phyloP scores from a whole-genome alignment of 2,888 invertebrate genomes.

The Punctoribates punctum region DNA sequence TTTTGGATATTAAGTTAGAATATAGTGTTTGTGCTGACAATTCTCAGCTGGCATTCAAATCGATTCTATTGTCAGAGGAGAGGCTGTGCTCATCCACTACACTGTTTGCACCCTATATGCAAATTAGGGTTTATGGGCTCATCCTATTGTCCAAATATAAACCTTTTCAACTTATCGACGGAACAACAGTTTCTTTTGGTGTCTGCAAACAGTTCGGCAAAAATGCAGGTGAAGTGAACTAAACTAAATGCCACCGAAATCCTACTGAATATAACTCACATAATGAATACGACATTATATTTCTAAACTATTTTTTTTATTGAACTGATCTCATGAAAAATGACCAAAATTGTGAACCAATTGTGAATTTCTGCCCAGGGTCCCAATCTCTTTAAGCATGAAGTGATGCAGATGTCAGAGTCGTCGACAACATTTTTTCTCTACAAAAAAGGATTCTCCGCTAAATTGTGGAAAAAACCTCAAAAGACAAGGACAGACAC shows the following conservation, averaged over 20 bases:
- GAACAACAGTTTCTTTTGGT: slow-evolving; percentile 22
- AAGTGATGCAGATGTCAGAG: slow-evolving; percentile 13
- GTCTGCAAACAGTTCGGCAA: neutral
- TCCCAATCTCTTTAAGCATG: slow-evolving; percentile 32
- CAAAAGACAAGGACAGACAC: neutral
- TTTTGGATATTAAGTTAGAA: slow-evolving; percentile 3
- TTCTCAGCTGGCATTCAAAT: slow-evolving; percentile 23
- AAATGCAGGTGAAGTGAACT: slow-evolving; percentile 31
- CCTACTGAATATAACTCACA: slow-evolving; percentile 10
- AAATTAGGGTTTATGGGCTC: slow-evolving; percentile 34
- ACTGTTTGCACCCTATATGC: slow-evolving; percentile 29
- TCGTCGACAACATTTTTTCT: neutral
- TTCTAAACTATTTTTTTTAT: neutral
- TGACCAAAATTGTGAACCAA: slow-evolving; percentile 18
- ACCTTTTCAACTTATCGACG: slow-evolving; percentile 32
- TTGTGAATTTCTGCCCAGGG: neutral
- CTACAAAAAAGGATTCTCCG: neutral
- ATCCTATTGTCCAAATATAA: slow-evolving; percentile 28
- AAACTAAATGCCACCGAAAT: neutral
- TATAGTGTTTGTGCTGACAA: neutral
- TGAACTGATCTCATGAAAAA: slow-evolving; percentile 1
- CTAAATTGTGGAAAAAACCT: neutral
- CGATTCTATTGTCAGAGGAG: neutral
- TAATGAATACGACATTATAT: neutral
- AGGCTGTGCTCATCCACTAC: neutral